These are phyloP conservation scores for Ursus arctos DNA, from an alignment of 2,113 vertebrate genomes.

Conservation along the genomic window DNA sequence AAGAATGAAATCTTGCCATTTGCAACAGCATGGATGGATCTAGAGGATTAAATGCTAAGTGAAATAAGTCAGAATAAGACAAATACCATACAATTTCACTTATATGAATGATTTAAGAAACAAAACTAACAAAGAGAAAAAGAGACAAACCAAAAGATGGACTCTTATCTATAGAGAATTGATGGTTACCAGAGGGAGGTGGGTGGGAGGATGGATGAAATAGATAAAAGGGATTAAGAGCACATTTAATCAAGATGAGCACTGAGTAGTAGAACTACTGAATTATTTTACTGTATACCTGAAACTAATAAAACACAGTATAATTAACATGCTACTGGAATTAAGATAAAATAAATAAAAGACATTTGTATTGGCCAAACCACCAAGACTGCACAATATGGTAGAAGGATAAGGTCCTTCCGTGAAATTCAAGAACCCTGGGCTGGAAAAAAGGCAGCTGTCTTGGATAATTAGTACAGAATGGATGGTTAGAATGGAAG, in stretches of 20 bases:
- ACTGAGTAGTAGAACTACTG: background rate
- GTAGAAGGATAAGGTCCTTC: too few species aligned
- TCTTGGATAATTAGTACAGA: background rate
- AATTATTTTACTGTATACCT: background rate
- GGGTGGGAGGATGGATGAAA: background rate
- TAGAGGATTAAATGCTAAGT: background rate
- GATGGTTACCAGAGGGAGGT: background rate
- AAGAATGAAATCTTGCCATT: background rate
- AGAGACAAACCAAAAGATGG: background rate
- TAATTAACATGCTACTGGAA: background rate
- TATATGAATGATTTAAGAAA: background rate
- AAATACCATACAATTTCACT: background rate
- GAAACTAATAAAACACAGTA: background rate
- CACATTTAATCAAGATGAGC: background rate
- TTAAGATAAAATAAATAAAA: background rate
- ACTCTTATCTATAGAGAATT: background rate
- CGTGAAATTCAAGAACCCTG: background rate
- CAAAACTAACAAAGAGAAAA: background rate
- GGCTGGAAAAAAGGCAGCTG: too few species aligned
- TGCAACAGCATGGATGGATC: background rate
- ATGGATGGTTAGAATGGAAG: background rate
- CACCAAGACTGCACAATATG: background rate
- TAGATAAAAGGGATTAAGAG: background rate
- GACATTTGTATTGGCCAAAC: background rate
- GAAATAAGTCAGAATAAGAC: background rate